phyloP scores from a whole-genome alignment of 2,888 invertebrate species.

The Himalopsyche japonica region DNA sequence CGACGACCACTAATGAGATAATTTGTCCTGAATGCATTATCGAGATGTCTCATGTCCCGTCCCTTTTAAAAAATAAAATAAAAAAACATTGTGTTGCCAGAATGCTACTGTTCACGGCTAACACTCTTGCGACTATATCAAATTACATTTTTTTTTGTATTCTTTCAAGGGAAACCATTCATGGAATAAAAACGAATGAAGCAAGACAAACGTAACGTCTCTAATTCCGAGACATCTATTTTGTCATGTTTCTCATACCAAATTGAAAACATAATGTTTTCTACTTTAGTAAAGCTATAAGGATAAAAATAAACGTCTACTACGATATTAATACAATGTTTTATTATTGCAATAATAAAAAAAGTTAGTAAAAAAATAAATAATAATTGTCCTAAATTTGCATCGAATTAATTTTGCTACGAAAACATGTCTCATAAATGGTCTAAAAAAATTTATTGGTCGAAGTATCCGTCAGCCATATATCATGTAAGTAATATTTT shows the following conservation, averaged over 20 bases:
- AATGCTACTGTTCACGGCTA: conserved; percentile 24
- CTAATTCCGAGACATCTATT: neutral
- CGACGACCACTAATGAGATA: conserved; percentile 30
- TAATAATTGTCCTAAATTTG: no score
- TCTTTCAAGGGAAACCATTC: conserved; percentile 28
- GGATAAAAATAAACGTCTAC: no score
- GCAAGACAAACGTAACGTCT: neutral
- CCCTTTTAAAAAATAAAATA: conserved; percentile 1
- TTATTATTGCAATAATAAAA: no score
- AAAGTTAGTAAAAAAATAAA: no score
- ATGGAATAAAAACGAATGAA: conserved; percentile 9
- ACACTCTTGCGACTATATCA: conserved; percentile 18
- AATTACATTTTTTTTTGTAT: conserved; percentile 20
- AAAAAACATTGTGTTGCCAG: neutral
- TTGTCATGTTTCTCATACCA: neutral
- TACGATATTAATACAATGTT: no score
- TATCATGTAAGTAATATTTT: no score
- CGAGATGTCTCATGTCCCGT: conserved; percentile 19
- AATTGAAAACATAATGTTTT: neutral
- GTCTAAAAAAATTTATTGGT: no score
- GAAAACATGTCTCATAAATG: no score
- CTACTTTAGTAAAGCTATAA: neutral
- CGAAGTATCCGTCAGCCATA: no score
- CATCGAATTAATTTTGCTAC: no score
- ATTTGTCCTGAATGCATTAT: conserved; percentile 34